These are phyloP conservation scores for Xestia ashworthii DNA, from an alignment of 2,888 invertebrate species.

Conservation along the genomic window DNA sequence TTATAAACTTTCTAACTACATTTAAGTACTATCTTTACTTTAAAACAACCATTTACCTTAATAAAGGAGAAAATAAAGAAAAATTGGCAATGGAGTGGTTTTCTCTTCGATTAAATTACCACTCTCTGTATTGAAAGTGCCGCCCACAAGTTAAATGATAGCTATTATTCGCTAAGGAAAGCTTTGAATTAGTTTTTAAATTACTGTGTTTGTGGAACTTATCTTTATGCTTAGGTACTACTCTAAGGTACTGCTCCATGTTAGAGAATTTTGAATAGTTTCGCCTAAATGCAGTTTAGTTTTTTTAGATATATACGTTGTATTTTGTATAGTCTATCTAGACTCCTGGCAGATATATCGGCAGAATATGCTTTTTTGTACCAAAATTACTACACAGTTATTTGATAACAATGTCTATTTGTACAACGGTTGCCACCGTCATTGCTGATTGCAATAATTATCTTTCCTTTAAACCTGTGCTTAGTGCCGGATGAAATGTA, in stretches of 20 bases:
- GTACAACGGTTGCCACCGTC: neutral
- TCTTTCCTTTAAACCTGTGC: no score
- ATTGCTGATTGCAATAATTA: neutral
- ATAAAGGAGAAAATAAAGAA: constrained; percentile 7
- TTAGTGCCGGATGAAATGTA: neutral
- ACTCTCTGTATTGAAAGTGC: constrained; percentile 17
- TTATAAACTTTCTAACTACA: neutral
- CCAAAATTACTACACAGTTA: neutral
- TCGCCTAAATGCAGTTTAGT: neutral
- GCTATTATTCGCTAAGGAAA: constrained; percentile 46
- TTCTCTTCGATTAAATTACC: constrained; percentile 28
- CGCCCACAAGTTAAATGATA: constrained; percentile 34
- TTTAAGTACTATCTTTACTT: neutral
- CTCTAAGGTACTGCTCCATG: neutral
- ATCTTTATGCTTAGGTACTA: neutral
- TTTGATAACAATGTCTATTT: neutral
- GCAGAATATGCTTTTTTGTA: neutral
- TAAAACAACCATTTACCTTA: constrained; percentile 4
- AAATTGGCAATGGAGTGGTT: constrained; percentile 15
- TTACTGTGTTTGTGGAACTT: constrained; percentile 9
- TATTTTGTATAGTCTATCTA: no score
- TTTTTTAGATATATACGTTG: neutral
- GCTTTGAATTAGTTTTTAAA: constrained; percentile 42
- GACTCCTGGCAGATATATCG: neutral
- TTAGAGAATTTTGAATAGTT: neutral